These are phyloP conservation scores for Diloba caeruleocephala DNA, from an alignment of 2,888 invertebrate species.

Conservation along the genomic window DNA sequence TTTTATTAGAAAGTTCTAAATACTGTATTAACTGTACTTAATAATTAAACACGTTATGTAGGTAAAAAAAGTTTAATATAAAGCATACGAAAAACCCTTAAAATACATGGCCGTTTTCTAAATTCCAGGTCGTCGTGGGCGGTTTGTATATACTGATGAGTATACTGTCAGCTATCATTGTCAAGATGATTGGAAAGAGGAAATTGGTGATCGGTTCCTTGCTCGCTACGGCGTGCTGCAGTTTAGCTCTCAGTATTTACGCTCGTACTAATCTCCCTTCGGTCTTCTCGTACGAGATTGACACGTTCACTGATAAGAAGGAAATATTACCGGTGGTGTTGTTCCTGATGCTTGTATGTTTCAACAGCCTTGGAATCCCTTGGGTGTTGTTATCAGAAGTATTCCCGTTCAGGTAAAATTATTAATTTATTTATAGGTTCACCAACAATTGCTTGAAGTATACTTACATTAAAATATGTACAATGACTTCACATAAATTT, in stretches of 20 bases:
- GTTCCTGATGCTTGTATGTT: constrained; percentile 77
- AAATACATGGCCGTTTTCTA: neutral
- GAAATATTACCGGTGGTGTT: constrained; percentile 77
- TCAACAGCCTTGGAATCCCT: constrained; percentile 82
- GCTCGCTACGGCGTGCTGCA: constrained; percentile 69
- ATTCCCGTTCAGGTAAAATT: constrained; percentile 87
- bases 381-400: constrained; percentile 90
- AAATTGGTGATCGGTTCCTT: constrained; percentile 76
- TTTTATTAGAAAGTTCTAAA: too few species aligned
- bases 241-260: constrained; percentile 75
- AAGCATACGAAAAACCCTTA: neutral
- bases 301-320: constrained; percentile 77
- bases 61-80: neutral
- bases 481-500: too few species aligned
- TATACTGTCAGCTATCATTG: constrained; percentile 73
- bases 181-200: constrained; percentile 78
- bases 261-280: constrained; percentile 62
- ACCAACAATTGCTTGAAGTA: too few species aligned
- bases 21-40: too few species aligned
- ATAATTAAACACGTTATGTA: too few species aligned
- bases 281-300: constrained; percentile 77
- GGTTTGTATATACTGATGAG: constrained; percentile 75
- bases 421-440: neutral
- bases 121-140: constrained; percentile 76
- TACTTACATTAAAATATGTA: too few species aligned